Evolutionary conservation across 2,888 invertebrate genomes (phyloP), one percentile per base, ranked within the genome.

Genomic region (Lycaena phlaeas): DNA sequence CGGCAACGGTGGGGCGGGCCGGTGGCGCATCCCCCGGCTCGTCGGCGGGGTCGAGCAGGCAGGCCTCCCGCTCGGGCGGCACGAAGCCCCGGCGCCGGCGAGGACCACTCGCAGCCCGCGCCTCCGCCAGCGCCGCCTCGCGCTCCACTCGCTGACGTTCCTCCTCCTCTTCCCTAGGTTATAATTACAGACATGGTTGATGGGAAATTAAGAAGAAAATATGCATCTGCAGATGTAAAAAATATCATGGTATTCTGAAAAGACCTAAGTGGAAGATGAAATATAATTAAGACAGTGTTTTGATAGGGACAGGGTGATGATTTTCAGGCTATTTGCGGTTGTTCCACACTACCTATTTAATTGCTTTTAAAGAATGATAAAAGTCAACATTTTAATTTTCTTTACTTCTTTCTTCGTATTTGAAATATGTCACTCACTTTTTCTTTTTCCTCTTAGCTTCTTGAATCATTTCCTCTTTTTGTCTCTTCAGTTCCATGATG

Each of bases 51-150:
- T 85, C 86, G 42, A 81, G 73, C 73, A 75, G 59, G 56, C 85
- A 86, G 48, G 49, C 86, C 41, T 89, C 86, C 42, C 89, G 85
- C 55, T 89, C 90, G 0, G 90, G 89, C 2, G 89, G 86, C 50
- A 86, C 86, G 61, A 89, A 89, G 26, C 86, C 88, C 34, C 79
- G 67, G 1, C 81, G 64, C 41, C 71, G 61, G 30, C 75, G 59
- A 43, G 57, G 57, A 6, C 53, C 54, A 1, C 57, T 48, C 28
- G 50, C 51, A 18, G 45, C 49, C 7, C 53, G 56, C 31, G 61
- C 64, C 25, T 54, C 52, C 6, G 60, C 71, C 18, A 60, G 70
- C 12, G 64, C 64, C 10, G 65, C 66, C 6, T 62, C 67, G 6
- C 72, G 73, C 25, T 71, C 77, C 14, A 74, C 67, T 14, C 61